Conservation (phyloP, 1,140 invertebrate species). For the Mizuhopecten yessoensis region DNA sequence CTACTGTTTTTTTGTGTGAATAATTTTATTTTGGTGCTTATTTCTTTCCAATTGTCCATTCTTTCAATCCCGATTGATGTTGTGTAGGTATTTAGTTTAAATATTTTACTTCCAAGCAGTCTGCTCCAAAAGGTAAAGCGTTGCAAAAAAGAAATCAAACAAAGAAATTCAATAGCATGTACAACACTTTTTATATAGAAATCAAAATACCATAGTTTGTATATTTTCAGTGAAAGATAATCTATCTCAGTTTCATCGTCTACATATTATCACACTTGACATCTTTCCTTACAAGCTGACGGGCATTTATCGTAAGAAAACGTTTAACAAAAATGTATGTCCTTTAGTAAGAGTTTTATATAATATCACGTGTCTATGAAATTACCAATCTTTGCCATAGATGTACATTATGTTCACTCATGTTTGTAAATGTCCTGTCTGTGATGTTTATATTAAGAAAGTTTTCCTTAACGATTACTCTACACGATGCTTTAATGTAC, state of each 20-base stretch:
- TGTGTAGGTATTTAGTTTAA: too few relatives aligned
- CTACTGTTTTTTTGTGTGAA: too few relatives aligned
- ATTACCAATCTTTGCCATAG: too few relatives aligned
- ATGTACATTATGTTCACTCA: too few relatives aligned
- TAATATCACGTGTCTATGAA: not conserved
- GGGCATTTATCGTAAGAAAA: not conserved
- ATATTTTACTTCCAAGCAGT: too few relatives aligned
- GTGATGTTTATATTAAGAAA: too few relatives aligned
- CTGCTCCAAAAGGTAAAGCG: too few relatives aligned
- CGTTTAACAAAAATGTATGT: not conserved
- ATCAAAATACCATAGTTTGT: conserved; percentile 20
- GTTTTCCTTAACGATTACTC: not conserved
- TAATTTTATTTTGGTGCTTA: too few relatives aligned
- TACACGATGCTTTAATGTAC: not conserved
- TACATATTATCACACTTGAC: not conserved
- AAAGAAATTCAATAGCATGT: not conserved
- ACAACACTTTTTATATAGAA: conserved; percentile 25
- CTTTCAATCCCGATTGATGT: too few relatives aligned
- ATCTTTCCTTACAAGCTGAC: too few relatives aligned
- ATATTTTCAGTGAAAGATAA: not conserved
- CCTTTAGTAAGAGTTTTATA: not conserved
- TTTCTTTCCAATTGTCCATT: too few relatives aligned
- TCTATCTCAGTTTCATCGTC: not conserved
- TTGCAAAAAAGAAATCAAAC: not conserved
- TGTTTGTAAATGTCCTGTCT: too few relatives aligned